A percentile compares a stretch with the other conserved stretches of the same genome.
Evolutionary conservation across 2,113 vertebrate species (phyloP).

Genomic region (Colius striatus): DNA sequence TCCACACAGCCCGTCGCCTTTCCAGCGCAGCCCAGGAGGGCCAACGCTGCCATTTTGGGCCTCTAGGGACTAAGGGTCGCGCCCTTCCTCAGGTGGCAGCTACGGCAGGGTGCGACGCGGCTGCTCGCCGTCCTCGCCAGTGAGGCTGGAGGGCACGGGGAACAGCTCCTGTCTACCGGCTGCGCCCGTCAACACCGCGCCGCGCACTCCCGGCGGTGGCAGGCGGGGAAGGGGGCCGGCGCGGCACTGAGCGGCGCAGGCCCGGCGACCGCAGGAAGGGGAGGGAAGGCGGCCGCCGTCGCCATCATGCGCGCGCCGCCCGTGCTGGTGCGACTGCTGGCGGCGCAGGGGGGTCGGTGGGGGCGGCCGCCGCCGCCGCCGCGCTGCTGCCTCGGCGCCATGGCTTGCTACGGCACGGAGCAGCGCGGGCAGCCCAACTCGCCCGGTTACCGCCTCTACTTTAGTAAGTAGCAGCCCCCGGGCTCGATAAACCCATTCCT

Average conservation of each 20-base stretch:
- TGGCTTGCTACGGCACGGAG: conserved; percentile 83
- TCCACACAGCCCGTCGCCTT: no score
- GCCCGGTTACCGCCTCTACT: conserved; percentile 87
- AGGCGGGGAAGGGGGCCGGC: background rate
- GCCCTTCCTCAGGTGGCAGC: background rate
- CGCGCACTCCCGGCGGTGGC: background rate
- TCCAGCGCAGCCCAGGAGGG: no score
- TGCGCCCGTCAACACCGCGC: background rate
- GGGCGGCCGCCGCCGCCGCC: background rate
- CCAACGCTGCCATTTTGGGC: background rate
- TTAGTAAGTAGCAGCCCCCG: conserved; percentile 84
- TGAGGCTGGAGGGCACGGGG: background rate
- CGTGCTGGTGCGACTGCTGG: background rate
- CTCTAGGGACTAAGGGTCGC: background rate
- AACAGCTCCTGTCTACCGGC: no score
- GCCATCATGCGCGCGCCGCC: conserved; percentile 8
- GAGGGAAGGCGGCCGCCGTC: background rate
- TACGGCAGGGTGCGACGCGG: background rate
- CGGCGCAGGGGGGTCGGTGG: background rate
- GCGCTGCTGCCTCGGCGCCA: conserved; percentile 35
- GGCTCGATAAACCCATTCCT: background rate
- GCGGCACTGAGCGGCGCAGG: background rate
- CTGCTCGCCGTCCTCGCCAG: background rate
- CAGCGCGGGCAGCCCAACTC: conserved; percentile 82
- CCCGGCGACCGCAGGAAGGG: conserved; percentile 20